Evolutionary conservation across 1,140 invertebrate species (phyloP).

Genomic region (Drosophila sturtevanti): DNA sequence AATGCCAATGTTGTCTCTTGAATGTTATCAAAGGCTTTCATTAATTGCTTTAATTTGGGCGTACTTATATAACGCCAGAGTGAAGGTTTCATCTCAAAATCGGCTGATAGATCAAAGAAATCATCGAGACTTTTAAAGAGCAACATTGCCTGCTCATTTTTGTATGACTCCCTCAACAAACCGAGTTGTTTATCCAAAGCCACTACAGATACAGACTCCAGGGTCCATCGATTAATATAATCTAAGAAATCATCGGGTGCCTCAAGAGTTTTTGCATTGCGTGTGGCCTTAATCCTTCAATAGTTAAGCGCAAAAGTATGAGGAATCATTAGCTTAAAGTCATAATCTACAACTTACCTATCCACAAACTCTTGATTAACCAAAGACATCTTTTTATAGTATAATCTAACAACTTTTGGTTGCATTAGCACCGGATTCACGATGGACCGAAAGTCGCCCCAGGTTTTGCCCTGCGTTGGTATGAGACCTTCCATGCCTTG

Average conservation of each 20-base stretch:
- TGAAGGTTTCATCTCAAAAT: conserved; percentile 86
- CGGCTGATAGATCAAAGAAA: conserved; percentile 84
- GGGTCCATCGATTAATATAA: conserved; percentile 87
- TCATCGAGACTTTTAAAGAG: conserved; percentile 79
- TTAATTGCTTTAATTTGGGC: conserved; percentile 84
- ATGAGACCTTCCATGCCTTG: conserved; percentile 52
- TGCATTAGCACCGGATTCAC: conserved; percentile 80
- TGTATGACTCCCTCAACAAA: conserved; percentile 55
- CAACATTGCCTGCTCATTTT: conserved; percentile 16
- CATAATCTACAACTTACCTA: conserved; percentile 32
- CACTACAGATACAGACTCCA: conserved; percentile 88
- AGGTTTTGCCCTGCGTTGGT: conserved; percentile 52
- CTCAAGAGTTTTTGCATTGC: conserved; percentile 84
- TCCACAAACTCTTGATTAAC: conserved; percentile 74
- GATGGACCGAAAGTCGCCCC: conserved; percentile 57
- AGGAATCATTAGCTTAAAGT: background rate
- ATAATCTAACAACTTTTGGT: conserved; percentile 57
- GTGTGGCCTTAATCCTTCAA: conserved; percentile 71
- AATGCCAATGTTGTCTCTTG: conserved; percentile 44
- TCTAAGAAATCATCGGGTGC: conserved; percentile 85
- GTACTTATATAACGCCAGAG: conserved; percentile 86
- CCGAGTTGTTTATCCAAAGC: conserved; percentile 87
- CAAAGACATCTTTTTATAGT: conserved; percentile 65
- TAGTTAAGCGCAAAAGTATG: background rate
- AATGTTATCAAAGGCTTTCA: conserved; percentile 77